Percentiles rank a stretch among this genome's conserved stretches.
Conservation (phyloP, 2,888 invertebrate genomes). For the Protodeltote pygarga region DNA sequence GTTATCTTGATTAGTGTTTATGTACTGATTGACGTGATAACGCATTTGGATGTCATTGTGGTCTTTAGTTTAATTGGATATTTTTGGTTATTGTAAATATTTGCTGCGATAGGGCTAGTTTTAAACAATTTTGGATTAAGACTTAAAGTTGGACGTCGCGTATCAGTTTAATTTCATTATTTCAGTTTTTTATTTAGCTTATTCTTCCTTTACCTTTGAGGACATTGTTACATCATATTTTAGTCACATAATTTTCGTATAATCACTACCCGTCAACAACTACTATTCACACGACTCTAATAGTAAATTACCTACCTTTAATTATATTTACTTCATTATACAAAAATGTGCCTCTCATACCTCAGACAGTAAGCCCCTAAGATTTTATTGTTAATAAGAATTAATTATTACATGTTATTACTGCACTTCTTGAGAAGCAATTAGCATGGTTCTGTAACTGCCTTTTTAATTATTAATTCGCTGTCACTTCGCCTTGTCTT, state of each 20-base stretch:
- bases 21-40: constrained; percentile 48
- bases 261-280: too few relatives aligned
- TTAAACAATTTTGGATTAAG: too few relatives aligned
- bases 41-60: constrained; percentile 34
- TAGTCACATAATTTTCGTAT: too few relatives aligned
- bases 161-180: too few relatives aligned
- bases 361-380: not conserved
- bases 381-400: constrained; percentile 16
- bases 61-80: constrained; percentile 10
- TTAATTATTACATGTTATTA: constrained; percentile 23
- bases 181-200: too few relatives aligned
- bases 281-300: too few relatives aligned
- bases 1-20: constrained; percentile 58
- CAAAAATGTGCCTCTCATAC: too few relatives aligned
- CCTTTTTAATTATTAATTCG: constrained; percentile 13
- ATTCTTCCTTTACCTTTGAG: too few relatives aligned
- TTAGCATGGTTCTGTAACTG: constrained; percentile 43
- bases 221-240: too few relatives aligned
- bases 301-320: too few relatives aligned
- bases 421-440: constrained; percentile 45
- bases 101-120: not conserved
- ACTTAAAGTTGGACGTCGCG: too few relatives aligned
- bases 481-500: constrained; percentile 8
- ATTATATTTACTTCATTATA: too few relatives aligned
- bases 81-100: not conserved